phyloP scores from a whole-genome alignment of 2,888 invertebrate species.

The Spisula solida region DNA sequence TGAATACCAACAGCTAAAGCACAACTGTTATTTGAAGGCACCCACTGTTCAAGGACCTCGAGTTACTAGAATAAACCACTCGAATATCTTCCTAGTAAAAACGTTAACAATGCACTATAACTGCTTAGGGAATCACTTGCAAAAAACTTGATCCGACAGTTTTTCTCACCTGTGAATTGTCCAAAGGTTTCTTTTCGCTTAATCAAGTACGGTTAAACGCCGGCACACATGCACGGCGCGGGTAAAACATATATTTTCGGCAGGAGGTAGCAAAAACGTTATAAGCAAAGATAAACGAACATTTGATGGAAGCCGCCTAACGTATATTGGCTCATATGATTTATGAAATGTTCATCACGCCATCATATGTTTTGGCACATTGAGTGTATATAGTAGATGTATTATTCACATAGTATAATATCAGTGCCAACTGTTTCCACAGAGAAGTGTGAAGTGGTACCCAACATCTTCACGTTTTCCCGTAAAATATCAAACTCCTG shows the following conservation, averaged over 20 bases:
- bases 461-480: neutral
- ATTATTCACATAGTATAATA: neutral
- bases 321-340: neutral
- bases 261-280: neutral
- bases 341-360: conserved; percentile 27
- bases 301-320: conserved; percentile 30
- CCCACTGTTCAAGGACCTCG: neutral
- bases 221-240: conserved; percentile 8
- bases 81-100: neutral
- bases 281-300: conserved; percentile 29
- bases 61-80: neutral
- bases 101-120: neutral
- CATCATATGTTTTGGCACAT: neutral
- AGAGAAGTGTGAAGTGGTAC: neutral
- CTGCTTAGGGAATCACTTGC: neutral
- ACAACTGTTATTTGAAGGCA: neutral
- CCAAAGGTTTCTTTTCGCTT: conserved; percentile 22
- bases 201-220: conserved; percentile 17
- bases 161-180: conserved; percentile 5
- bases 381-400: neutral
- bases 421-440: neutral
- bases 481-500: neutral
- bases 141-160: neutral
- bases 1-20: no score
- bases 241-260: conserved; percentile 7